These are phyloP conservation scores for Eumaeus atala DNA, from an alignment of 1,140 invertebrate genomes.

Conservation along the genomic window DNA sequence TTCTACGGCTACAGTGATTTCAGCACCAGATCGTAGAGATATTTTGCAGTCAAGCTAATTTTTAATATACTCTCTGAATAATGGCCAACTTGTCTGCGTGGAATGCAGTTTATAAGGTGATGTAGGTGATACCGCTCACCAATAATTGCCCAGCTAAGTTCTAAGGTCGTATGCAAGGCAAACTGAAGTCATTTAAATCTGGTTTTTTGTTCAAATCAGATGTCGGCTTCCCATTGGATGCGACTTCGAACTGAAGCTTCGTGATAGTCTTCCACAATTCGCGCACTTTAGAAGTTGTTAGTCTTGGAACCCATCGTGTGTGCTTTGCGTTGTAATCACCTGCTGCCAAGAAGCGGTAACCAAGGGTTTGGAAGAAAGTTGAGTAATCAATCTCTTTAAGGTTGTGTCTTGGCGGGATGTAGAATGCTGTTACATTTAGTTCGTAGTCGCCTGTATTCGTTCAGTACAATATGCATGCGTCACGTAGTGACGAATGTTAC, in stretches of 20 bases:
- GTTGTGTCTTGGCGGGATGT: constrained; percentile 3
- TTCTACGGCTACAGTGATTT: constrained; percentile 24
- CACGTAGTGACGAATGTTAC: neutral
- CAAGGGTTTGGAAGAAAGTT: constrained; percentile 10
- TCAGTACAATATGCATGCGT: neutral
- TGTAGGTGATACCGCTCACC: no score
- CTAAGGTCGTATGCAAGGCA: constrained; percentile 12
- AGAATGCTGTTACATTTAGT: constrained; percentile 1
- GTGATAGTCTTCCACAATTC: constrained; percentile 12
- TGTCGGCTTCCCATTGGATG: constrained; percentile 22
- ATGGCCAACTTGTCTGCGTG: constrained; percentile 27
- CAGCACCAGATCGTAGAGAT: constrained; percentile 19
- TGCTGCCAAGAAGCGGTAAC: constrained; percentile 16
- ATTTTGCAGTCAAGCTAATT: constrained; percentile 16
- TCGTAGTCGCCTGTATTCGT: neutral
- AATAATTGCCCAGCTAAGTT: no score
- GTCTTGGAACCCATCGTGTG: constrained; percentile 19
- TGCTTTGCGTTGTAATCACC: constrained; percentile 27
- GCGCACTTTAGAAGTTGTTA: constrained; percentile 16
- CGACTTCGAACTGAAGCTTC: constrained; percentile 1
- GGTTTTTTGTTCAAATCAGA: constrained; percentile 20
- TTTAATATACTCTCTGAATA: constrained; percentile 14
- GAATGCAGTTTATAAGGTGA: constrained; percentile 23
- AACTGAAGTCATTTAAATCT: constrained; percentile 26
- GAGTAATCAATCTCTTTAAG: constrained; percentile 2